Evolutionary conservation across 2,113 vertebrate genomes (phyloP).

Genomic region (Camelus dromedarius): DNA sequence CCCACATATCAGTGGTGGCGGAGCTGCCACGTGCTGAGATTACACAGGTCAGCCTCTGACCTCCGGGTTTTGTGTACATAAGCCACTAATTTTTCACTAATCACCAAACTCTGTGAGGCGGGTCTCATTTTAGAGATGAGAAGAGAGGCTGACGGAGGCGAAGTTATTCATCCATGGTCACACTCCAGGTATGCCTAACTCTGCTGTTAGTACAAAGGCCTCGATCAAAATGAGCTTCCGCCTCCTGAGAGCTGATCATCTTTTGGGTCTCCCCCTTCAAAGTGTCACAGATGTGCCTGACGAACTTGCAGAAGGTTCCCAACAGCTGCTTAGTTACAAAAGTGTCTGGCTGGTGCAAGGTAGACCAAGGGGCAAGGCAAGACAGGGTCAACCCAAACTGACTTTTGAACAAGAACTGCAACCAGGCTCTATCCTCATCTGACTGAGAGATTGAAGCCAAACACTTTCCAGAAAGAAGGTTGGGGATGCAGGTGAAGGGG

Average conservation of each 20-base stretch:
- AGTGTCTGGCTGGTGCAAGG: rapidly evolving
- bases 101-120: background rate
- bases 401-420: slow-evolving; percentile 33
- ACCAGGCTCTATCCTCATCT: background rate
- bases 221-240: background rate
- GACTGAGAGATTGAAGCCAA: slow-evolving; percentile 18
- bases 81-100: background rate
- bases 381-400: background rate
- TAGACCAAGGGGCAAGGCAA: background rate
- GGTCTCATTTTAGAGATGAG: background rate
- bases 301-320: background rate
- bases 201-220: background rate
- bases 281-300: background rate
- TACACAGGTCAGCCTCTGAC: rapidly evolving
- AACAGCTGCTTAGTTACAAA: background rate
- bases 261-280: background rate
- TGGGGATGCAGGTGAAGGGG: background rate
- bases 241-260: too few species aligned
- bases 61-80: background rate
- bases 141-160: background rate
- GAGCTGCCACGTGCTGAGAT: background rate
- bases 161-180: background rate
- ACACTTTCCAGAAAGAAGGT: slow-evolving; percentile 2
- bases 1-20: rapidly evolving
- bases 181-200: background rate